phyloP scores from a whole-genome alignment of 2,113 vertebrate species.

The Monopterus albus region DNA sequence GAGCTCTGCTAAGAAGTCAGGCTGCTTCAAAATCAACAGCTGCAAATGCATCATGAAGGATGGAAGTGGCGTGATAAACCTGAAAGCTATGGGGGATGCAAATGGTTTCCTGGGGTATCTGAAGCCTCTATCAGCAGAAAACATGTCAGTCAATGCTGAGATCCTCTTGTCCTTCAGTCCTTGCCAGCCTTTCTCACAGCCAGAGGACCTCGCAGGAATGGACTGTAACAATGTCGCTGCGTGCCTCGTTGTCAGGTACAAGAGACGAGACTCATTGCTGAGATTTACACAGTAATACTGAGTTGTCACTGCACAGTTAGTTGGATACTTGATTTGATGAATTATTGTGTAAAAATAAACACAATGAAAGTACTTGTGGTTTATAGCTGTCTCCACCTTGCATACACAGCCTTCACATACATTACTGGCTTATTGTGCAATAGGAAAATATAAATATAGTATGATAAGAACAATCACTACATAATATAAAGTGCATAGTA shows the following conservation, averaged over 20 bases:
- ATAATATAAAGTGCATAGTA: too few relatives aligned
- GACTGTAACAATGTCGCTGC: conserved; percentile 71
- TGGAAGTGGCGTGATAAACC: conserved; percentile 78
- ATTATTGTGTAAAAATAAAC: too few relatives aligned
- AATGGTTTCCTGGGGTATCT: conserved; percentile 71
- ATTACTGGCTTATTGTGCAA: too few relatives aligned
- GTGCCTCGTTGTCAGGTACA: conserved; percentile 75
- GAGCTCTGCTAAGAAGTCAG: conserved; percentile 19
- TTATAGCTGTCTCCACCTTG: too few relatives aligned
- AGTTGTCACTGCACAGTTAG: too few relatives aligned
- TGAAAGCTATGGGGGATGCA: conserved; percentile 68
- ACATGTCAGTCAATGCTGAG: background rate
- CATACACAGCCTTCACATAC: too few relatives aligned
- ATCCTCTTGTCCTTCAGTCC: conserved; percentile 79
- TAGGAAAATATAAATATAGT: too few relatives aligned
- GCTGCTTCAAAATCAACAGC: conserved; percentile 80
- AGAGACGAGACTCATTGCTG: background rate
- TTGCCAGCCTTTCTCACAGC: conserved; percentile 77
- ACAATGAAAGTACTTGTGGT: too few relatives aligned
- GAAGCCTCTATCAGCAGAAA: conserved; percentile 27
- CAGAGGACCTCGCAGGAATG: conserved; percentile 41
- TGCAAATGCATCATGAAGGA: conserved; percentile 84
- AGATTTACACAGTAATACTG: too few relatives aligned
- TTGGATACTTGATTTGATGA: too few relatives aligned
- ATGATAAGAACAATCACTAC: too few relatives aligned